Evolutionary conservation across 2,888 invertebrate species (phyloP).

Genomic region (Euzetes globulus): DNA sequence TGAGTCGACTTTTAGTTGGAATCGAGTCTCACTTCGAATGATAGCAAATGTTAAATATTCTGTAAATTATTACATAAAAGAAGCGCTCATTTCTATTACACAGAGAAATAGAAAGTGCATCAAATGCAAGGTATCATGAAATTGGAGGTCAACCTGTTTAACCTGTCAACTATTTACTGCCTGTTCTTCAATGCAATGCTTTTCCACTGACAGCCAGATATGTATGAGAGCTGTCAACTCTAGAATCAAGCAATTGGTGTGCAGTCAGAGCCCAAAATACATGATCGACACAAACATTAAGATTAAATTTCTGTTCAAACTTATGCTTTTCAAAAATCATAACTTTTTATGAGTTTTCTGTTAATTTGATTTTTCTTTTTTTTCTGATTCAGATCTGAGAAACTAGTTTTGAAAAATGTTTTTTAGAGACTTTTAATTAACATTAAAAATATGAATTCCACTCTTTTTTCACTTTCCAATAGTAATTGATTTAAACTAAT

Average conservation of each 20-base stretch:
- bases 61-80: no score
- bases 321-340: neutral
- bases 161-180: constrained; percentile 23
- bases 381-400: neutral
- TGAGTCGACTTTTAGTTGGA: no score
- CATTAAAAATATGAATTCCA: no score
- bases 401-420: no score
- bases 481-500: no score
- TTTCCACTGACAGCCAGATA: constrained; percentile 4
- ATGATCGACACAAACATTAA: constrained; percentile 7
- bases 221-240: constrained; percentile 16
- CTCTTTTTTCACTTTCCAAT: no score
- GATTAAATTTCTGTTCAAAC: constrained; percentile 1
- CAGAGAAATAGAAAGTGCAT: neutral
- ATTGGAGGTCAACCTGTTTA: constrained; percentile 26
- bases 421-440: no score
- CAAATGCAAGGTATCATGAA: neutral
- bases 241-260: neutral
- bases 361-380: neutral
- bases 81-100: neutral
- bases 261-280: neutral
- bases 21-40: no score
- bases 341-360: neutral
- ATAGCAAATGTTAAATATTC: no score
- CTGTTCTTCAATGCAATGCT: neutral